Evolutionary conservation across 2,888 invertebrate genomes (phyloP), one percentile per base, ranked within the genome.

Genomic region (Drosophila neonasuta): DNA sequence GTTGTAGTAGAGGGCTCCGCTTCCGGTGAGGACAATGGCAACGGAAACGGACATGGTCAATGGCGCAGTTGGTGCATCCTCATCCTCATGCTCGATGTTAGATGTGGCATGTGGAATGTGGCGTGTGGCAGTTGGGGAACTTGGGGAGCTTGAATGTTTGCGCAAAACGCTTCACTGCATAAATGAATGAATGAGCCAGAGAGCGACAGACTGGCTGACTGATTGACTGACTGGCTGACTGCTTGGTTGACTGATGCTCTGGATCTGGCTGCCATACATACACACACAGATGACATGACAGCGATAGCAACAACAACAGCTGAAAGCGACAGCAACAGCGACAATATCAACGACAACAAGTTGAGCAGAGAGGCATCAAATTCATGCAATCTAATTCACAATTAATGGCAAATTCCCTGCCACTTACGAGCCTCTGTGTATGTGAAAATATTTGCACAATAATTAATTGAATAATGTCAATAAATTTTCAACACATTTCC

Each of bases 381-480:
- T 78, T 79, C 79, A 78, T 87, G 78, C 77, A 86, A 87, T 87
- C 89, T 88, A 89, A 89, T 88, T 85, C 88, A 87, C 82, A 89
- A 89, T 89, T 89, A 89, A 89, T 89, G 81, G 82, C 75, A 77
- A 88, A 88, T 87, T 80, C 82, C 71, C 79, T 81, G 74, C 77
- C 78, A 80, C 71, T 86, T 83, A 76, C 77, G 79, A 68, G 50
- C 48, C 49, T 58, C 49, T 52, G 51, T 65, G 68, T 74, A 50
- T 70, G 68, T 56, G 73, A 79, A 81, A 88, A 88, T 89, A 88
- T 89, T 89, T 89, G 81, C 87, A 89, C 88, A 88, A 88, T 88
- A 89, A 89, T 89, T 89, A 89, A 89, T 89, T 89, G 89, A 88
- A 88, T 89, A 88, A 88, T 88, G 89, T 89, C 89, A 89, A 89